Base-by-base conservation (phyloP, 2,113 vertebrate species). In the Protobothrops mucrosquamatus region DNA sequence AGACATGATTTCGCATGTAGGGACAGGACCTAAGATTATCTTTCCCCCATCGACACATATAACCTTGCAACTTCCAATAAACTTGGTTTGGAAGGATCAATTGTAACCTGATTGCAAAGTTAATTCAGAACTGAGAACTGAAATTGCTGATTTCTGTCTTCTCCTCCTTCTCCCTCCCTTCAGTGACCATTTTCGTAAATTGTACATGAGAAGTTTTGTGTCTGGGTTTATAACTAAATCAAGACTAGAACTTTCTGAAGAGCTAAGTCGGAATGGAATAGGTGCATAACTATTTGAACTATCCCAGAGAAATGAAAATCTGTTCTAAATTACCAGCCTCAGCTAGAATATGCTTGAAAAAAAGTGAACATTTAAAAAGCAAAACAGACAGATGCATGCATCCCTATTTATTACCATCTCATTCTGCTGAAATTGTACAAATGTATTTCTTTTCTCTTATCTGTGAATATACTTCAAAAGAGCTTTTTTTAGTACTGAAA, bases 401-500 rank as follows among this genome's bases (percentile, higher is more conserved):
- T 88, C 87, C 26, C 29, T 54, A 14, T 51, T 54, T 20, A 55
- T 88, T 88, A n/a, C 87, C 6, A n/a, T 34, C 29, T n/a, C 51
- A 88, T 88, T 88, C 26, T n/a, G 29, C 87, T 88, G 87, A 88
- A 88, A 88, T 55, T n/a, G 52, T 52, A 52, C 11, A n/a, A 88
- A 55, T 85, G 51, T 20, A 2, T 85, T 24, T 34, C 24, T 57
- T 43, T 39, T 5, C 69, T 52, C 51, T 8, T 57, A 9, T 51
- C 12, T 91, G 14, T 86, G 14, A 88, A 88, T 43, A 81, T 81
- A 22, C 74, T 81, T 92, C 92, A 92, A 52, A 22, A 6, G 12
- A 14, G 18, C 3, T 1, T 6, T 94, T 94, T 86, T 94, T 93
- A 43, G 57, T 96, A 23, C 23, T 85, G 88, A 89, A 87, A 1